These are phyloP conservation scores for Pitta sordida DNA, from an alignment of 2,113 vertebrate genomes.

Conservation along the genomic window DNA sequence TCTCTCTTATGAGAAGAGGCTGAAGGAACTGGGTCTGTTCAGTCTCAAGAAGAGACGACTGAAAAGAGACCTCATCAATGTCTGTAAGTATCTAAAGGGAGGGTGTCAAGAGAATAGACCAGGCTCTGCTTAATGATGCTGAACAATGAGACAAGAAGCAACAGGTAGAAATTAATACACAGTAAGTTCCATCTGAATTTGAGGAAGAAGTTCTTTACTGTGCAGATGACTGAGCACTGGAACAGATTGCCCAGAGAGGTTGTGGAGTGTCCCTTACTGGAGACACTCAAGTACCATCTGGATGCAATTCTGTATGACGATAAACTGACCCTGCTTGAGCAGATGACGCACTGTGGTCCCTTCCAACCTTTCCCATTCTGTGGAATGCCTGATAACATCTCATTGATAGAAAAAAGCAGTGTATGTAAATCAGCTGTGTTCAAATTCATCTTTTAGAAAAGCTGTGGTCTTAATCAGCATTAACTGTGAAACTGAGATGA, in stretches of 20 bases:
- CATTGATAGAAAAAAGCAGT: neutral
- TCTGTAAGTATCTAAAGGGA: neutral
- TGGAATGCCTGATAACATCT: neutral
- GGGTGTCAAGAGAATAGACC: neutral
- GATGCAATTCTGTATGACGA: neutral
- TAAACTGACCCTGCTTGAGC: neutral
- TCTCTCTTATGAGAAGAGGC: neutral
- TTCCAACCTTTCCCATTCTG: neutral
- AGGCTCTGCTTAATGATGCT: neutral
- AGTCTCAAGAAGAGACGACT: neutral
- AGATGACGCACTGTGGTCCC: neutral
- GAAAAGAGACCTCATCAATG: neutral
- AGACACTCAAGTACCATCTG: neutral
- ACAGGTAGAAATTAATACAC: neutral
- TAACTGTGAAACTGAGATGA: neutral
- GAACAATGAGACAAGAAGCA: neutral
- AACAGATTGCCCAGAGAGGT: neutral
- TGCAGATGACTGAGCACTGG: neutral
- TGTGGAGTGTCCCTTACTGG: neutral
- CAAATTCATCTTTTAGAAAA: neutral
- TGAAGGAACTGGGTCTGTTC: neutral
- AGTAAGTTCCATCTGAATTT: neutral
- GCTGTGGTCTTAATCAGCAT: neutral
- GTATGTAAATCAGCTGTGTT: neutral
- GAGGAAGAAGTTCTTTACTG: neutral